phyloP scores from a whole-genome alignment of 2,113 vertebrate genomes.

The Vidua macroura region DNA sequence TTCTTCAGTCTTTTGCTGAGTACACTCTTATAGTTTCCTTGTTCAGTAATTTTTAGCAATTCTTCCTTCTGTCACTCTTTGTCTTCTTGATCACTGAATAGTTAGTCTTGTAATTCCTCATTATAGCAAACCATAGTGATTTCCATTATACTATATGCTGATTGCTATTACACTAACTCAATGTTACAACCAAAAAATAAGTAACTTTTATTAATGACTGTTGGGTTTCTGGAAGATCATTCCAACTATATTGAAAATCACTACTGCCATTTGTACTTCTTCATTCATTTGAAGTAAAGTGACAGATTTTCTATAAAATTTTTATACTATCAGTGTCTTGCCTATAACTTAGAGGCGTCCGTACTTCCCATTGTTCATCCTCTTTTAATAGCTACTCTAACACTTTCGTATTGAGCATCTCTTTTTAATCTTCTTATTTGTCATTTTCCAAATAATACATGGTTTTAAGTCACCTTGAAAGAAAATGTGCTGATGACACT shows the following conservation, averaged over 20 bases:
- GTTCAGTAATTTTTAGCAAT: not conserved
- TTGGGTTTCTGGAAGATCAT: not conserved
- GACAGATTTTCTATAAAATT: not conserved
- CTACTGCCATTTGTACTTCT: not conserved
- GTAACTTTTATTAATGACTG: not conserved
- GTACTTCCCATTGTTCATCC: not conserved
- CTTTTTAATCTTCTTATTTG: not conserved
- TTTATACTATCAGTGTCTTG: not conserved
- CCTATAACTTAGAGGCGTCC: not conserved
- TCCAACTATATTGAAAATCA: not conserved
- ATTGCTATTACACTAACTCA: not conserved
- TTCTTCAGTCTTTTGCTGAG: not conserved
- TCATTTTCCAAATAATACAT: not conserved
- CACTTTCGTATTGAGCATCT: accelerated
- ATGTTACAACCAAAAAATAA: not conserved
- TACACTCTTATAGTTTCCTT: not conserved
- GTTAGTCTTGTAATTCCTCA: not conserved
- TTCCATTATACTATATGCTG: not conserved
- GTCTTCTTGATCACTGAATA: not conserved
- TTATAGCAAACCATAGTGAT: not conserved
- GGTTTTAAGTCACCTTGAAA: not conserved
- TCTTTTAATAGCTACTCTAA: not conserved
- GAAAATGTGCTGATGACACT: not conserved
- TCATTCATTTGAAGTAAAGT: not conserved
- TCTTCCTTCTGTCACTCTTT: not conserved